Percentiles rank a stretch among this genome's conserved stretches.
phyloP scores from a whole-genome alignment of 1,140 invertebrate species.

The Drosophila micromelanica region DNA sequence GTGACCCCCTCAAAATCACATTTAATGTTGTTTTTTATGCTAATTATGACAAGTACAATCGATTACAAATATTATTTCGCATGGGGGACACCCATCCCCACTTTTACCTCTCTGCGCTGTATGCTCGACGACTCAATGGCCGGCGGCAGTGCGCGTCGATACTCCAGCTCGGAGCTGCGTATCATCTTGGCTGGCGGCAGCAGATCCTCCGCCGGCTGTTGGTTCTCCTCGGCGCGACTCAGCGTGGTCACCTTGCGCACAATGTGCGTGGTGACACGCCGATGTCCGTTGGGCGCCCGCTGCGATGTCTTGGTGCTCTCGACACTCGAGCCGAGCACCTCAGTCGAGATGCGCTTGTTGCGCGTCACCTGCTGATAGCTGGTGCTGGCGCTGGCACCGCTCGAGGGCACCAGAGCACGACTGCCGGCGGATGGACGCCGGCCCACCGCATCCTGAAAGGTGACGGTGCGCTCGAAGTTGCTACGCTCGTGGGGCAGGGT shows the following conservation, averaged over 20 bases:
- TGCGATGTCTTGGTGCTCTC: conserved; percentile 92
- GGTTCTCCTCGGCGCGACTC: conserved; percentile 93
- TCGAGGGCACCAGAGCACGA: conserved; percentile 57
- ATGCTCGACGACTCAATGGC: conserved; percentile 67
- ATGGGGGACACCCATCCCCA: no score
- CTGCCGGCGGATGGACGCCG: conserved; percentile 51
- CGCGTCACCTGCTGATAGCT: conserved; percentile 89
- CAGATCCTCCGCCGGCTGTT: conserved; percentile 89
- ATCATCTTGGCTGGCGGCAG: conserved; percentile 85
- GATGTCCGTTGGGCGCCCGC: conserved; percentile 89
- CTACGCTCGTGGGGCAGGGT: conserved; percentile 67
- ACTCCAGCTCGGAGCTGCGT: conserved; percentile 75
- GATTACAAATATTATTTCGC: no score
- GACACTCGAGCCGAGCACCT: conserved; percentile 92
- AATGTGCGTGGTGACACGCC: conserved; percentile 93
- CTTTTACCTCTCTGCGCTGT: conserved; percentile 79
- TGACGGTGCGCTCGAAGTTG: conserved; percentile 71
- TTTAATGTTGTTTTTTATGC: no score
- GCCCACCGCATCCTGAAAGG: conserved; percentile 58
- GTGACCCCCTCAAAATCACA: no score
- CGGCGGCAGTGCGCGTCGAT: conserved; percentile 86
- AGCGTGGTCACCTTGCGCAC: conserved; percentile 95
- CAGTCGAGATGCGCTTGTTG: conserved; percentile 92
- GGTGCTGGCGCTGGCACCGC: conserved; percentile 5
- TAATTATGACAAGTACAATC: no score